Base-by-base conservation (phyloP, 2,888 invertebrate genomes). In the Thyatira batis region DNA sequence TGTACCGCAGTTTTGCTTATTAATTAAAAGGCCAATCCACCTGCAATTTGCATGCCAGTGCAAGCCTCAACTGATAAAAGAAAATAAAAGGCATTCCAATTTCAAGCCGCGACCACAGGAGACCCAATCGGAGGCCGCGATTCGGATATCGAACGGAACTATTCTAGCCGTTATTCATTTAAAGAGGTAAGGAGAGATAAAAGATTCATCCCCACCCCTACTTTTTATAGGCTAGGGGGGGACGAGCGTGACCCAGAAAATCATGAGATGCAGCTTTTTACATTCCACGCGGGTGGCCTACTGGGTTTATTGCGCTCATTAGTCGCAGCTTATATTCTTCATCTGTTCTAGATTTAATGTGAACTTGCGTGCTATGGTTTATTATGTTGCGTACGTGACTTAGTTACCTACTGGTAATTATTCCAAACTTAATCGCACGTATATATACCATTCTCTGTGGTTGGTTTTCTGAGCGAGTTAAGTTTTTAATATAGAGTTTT, bases 301-400 rank as follows among this genome's bases (percentile, higher is more conserved):
- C 50, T 52, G 58, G 68, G 72, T 70, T 79, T 82, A 83, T 82
- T 82, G 77, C 77, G 62, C 80, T 81, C 83, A 84, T 84, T 83
- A 82, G 76, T 52, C 50, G 51, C 46, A 57, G 53, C 67, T 69
- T 69, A 53, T 63, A 48, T 48, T 48, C 48, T 27, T 48, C 48
- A 28, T 28, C 48, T 20, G 48, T 48, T 48, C 48, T 48, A 48
- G 48, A 27, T 48, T 27, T 48, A 20, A 48, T 27, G 27, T 10
- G 27, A 4, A 17, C 48, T 43, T 48, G 9, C n/a, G 3, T 25
- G 21, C 13, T 45, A 48, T 48, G 27, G 39, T 17, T 39, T 39
- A 13, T 13, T 33, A 13, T n/a, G 13, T 33, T 13, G 5, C n/a
- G 39, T 17, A 39, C 39, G 39, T 39, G 17, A 39, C 39, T 17